Percentiles rank a stretch among this genome's conserved stretches.
Conservation (phyloP, 2,797 vertebrate genomes). For the Salarias fasciatus region DNA sequence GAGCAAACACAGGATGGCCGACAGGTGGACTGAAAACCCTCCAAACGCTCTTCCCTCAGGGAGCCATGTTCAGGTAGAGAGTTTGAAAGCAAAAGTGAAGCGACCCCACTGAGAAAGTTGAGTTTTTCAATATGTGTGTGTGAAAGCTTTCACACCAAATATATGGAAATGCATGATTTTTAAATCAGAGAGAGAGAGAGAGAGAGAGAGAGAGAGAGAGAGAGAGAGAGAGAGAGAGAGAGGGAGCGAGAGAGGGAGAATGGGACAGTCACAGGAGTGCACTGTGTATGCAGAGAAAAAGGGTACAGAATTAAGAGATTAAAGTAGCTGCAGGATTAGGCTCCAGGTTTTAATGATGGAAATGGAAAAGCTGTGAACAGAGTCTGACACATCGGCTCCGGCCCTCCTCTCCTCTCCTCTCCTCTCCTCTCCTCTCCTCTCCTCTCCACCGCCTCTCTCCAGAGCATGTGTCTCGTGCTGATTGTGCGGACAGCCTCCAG, state of each 20-base stretch:
- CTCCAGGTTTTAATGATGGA: slow-evolving; percentile 82
- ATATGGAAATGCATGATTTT: slow-evolving; percentile 53
- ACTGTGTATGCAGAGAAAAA: slow-evolving; percentile 52
- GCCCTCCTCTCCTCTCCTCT: slow-evolving; percentile 51
- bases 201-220: slow-evolving; percentile 15
- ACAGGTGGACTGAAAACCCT: slow-evolving; percentile 22
- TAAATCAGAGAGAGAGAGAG: slow-evolving; percentile 41
- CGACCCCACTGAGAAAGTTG: slow-evolving; percentile 39
- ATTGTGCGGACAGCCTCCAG: slow-evolving; percentile 57
- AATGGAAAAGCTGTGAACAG: slow-evolving; percentile 76
- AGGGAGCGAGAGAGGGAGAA: slow-evolving; percentile 11
- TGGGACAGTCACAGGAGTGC: slow-evolving; percentile 39
- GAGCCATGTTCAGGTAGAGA: slow-evolving; percentile 26
- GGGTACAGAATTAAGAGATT: slow-evolving; percentile 80
- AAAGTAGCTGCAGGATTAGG: slow-evolving; percentile 81
- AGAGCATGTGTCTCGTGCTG: slow-evolving; percentile 65
- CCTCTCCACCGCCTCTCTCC: slow-evolving; percentile 47
- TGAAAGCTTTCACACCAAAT: slow-evolving; percentile 30
- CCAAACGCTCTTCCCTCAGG: slow-evolving; percentile 14
- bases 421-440: slow-evolving; percentile 33
- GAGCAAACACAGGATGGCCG: slow-evolving; percentile 1
- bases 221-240: neutral
- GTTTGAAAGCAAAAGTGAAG: slow-evolving; percentile 49
- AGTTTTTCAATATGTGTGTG: slow-evolving; percentile 9
- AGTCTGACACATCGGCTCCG: slow-evolving; percentile 66